These are phyloP conservation scores for Nasonovia ribisnigri DNA, from an alignment of 2,888 invertebrate species.

Conservation along the genomic window DNA sequence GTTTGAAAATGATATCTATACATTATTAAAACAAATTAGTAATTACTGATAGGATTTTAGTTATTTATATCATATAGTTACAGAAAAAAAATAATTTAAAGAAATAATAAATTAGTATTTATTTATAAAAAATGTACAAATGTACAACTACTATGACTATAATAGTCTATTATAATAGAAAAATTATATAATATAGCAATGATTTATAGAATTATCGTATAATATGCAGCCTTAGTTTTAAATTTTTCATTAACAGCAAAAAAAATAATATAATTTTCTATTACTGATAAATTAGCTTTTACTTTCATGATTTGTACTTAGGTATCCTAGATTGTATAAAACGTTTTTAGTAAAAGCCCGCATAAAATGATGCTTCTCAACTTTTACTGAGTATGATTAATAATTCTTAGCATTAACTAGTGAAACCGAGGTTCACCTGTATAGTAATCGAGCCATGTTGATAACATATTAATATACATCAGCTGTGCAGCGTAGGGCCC, in stretches of 20 bases:
- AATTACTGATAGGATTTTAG: too few species aligned
- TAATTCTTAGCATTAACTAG: neutral
- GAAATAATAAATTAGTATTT: too few species aligned
- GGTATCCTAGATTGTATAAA: neutral
- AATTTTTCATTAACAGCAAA: neutral
- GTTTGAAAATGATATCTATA: too few species aligned
- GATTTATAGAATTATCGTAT: neutral
- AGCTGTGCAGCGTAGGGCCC: neutral
- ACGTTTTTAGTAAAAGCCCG: neutral
- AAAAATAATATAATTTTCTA: neutral
- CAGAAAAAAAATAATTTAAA: too few species aligned
- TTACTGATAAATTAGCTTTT: neutral
- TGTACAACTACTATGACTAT: neutral
- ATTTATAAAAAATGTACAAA: neutral
- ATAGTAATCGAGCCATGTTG: neutral
- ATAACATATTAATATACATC: neutral
- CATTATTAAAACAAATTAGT: too few species aligned
- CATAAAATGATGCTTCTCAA: neutral
- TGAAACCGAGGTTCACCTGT: neutral
- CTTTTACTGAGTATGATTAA: neutral
- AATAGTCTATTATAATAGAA: neutral
- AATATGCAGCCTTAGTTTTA: neutral
- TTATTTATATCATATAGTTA: too few species aligned
- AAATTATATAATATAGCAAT: neutral
- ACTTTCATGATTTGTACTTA: neutral